These are phyloP conservation scores for Lepidothrix coronata DNA, from an alignment of 2,113 vertebrate genomes.

Conservation along the genomic window DNA sequence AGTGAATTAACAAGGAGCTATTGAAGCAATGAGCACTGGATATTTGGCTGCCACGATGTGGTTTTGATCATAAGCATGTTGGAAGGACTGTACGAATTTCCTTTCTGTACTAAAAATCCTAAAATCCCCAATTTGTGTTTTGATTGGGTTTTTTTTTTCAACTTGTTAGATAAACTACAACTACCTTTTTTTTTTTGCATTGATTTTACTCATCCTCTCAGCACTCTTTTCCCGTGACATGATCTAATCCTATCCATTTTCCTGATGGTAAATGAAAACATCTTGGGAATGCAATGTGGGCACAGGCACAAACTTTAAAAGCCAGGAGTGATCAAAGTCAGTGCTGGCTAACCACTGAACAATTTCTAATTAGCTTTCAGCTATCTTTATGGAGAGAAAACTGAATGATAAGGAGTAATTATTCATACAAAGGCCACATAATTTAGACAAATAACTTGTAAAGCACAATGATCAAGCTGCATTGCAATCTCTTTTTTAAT, in stretches of 20 bases:
- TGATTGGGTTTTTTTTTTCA: not conserved
- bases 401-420: conserved; percentile 38
- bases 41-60: conserved; percentile 33
- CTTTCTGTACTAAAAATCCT: not conserved
- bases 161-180: not conserved
- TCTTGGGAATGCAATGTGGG: conserved; percentile 27
- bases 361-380: conserved; percentile 53
- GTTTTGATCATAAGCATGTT: conserved; percentile 12
- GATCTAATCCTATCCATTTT: conserved; percentile 10
- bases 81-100: not conserved
- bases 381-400: conserved; percentile 31
- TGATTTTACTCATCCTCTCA: not conserved
- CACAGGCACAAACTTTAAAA: conserved; percentile 34
- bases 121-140: not conserved
- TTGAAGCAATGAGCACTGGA: conserved; percentile 25
- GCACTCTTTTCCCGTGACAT: not conserved
- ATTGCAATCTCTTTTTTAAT: not conserved
- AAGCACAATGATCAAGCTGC: not conserved
- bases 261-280: conserved; percentile 32
- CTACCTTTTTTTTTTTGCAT: not conserved
- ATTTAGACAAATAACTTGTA: conserved; percentile 59
- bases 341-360: conserved; percentile 14
- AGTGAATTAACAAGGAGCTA: conserved; percentile 58
- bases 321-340: conserved; percentile 48
- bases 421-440: not conserved